A percentile compares a stretch with the other conserved stretches of the same genome.
These are phyloP conservation scores for Rhamphomyia laevipes DNA, from an alignment of 2,888 invertebrate genomes.

Conservation along the genomic window DNA sequence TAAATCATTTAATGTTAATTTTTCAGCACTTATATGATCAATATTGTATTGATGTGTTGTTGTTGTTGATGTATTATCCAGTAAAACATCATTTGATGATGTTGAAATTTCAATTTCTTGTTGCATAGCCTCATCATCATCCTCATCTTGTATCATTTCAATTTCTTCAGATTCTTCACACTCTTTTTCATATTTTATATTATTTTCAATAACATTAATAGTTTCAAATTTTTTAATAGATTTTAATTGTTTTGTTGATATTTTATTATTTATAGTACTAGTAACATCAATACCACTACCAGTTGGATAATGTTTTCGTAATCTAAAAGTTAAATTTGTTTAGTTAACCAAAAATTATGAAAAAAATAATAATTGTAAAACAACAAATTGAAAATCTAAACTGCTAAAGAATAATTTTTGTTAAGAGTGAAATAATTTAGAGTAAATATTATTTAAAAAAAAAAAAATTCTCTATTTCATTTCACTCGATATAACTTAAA, in stretches of 20 bases:
- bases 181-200: background rate
- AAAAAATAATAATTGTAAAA: too few species aligned
- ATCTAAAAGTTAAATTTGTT: constrained; percentile 19
- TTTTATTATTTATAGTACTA: constrained; percentile 12
- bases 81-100: constrained; percentile 15
- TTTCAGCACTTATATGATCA: constrained; percentile 29
- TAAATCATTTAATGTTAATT: constrained; percentile 32
- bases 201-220: constrained; percentile 4
- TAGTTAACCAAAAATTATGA: too few species aligned
- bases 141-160: background rate
- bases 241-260: constrained; percentile 7
- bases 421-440: too few species aligned
- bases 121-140: background rate
- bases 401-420: too few species aligned
- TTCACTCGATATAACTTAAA: too few species aligned
- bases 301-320: constrained; percentile 35
- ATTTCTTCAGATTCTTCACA: background rate
- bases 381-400: too few species aligned
- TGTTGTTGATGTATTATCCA: constrained; percentile 19
- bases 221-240: constrained; percentile 15
- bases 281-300: constrained; percentile 14
- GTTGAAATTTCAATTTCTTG: constrained; percentile 14
- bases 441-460: too few species aligned
- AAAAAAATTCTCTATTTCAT: too few species aligned
- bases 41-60: constrained; percentile 27